Conservation (phyloP, 2,888 invertebrate species). For the Unio pictorum region DNA sequence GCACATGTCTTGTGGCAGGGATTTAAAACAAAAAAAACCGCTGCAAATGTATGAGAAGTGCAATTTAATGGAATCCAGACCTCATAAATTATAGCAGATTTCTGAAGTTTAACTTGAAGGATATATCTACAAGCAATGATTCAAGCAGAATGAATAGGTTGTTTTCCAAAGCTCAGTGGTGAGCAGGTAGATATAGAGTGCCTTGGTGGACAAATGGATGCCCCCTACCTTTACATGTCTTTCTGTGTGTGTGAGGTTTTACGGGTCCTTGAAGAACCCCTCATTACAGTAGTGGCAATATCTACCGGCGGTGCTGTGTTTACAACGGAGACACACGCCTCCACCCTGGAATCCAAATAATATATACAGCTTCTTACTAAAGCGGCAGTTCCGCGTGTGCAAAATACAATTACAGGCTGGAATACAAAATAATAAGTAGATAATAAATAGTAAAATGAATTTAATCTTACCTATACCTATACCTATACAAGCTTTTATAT, state of each 20-base stretch:
- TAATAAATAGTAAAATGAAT: background rate
- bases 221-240: slow-evolving; percentile 95
- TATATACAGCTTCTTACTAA: slow-evolving; percentile 98
- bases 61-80: no score
- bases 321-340: slow-evolving; percentile 95
- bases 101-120: no score
- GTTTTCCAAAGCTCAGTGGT: no score
- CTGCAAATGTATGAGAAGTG: no score
- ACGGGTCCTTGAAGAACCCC: slow-evolving; percentile 95
- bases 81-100: no score
- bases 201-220: background rate
- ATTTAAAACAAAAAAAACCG: no score
- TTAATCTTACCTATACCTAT: no score
- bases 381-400: slow-evolving; percentile 95
- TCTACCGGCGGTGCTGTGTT: slow-evolving; percentile 95
- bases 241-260: slow-evolving; percentile 92
- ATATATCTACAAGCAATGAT: no score
- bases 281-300: slow-evolving; percentile 99
- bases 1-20: no score
- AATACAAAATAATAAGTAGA: slow-evolving; percentile 47
- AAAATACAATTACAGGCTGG: slow-evolving; percentile 98
- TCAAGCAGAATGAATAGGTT: no score
- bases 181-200: no score
- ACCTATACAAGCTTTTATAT: slow-evolving; percentile 98
- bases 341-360: slow-evolving; percentile 94